Conservation (phyloP, 2,888 invertebrate species). For the Campopleginae sp. region DNA sequence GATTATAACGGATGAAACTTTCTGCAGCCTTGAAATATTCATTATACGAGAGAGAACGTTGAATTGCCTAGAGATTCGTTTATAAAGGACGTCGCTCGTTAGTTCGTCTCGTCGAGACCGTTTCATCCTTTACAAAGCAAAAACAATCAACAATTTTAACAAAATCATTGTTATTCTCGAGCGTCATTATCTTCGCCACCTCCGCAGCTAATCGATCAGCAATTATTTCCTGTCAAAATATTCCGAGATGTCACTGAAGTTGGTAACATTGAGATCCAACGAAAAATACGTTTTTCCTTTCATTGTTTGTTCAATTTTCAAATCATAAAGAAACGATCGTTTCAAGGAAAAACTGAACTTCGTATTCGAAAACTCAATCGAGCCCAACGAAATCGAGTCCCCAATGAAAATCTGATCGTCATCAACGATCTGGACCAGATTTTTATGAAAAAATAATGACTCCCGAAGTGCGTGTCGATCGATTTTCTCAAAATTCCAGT, state of each 20-base stretch:
- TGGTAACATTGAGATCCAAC: no score
- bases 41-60: conserved; percentile 17
- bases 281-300: no score
- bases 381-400: no score
- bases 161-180: conserved; percentile 15
- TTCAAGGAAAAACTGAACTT: no score
- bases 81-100: conserved; percentile 37
- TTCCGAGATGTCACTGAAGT: background rate
- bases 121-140: conserved; percentile 8
- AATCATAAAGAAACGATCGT: no score
- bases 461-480: no score
- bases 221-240: background rate
- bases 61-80: background rate
- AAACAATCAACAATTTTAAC: background rate
- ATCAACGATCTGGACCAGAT: no score
- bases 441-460: no score
- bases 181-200: background rate
- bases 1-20: conserved; percentile 58
- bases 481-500: background rate
- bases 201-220: background rate
- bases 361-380: no score
- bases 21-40: conserved; percentile 60
- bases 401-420: no score
- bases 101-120: conserved; percentile 6
- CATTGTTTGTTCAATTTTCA: no score